Conservation (phyloP, 2,113 vertebrate genomes). For the Hucho hucho region DNA sequence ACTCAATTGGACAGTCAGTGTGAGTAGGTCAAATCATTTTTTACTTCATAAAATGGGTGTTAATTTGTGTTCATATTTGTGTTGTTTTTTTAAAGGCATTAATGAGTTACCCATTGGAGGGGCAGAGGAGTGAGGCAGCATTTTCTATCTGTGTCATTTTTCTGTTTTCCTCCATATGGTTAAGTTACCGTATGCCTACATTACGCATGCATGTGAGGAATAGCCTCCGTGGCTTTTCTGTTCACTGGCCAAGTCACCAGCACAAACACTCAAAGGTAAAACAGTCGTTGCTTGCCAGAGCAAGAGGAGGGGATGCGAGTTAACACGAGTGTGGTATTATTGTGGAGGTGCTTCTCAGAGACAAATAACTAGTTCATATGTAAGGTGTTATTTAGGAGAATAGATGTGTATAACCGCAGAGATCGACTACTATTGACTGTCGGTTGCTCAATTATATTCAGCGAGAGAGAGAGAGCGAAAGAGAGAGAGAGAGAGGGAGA, state of each 20-base stretch:
- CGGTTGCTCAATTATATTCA: neutral
- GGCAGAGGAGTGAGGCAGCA: no score
- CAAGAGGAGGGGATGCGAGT: constrained; percentile 37
- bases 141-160: no score
- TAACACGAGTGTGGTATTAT: constrained; percentile 47
- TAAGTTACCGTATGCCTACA: neutral
- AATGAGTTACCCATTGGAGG: no score
- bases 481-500: no score
- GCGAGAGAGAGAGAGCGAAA: constrained; percentile 13
- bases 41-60: no score
- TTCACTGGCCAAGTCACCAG: constrained; percentile 31
- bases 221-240: neutral
- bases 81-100: no score
- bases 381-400: neutral
- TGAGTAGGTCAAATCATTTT: no score
- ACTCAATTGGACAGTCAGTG: no score
- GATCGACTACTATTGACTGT: neutral
- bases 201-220: neutral
- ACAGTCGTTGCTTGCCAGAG: constrained; percentile 33
- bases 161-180: neutral
- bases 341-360: constrained; percentile 26
- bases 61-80: no score
- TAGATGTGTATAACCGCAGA: neutral
- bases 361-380: constrained; percentile 24
- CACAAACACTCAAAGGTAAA: constrained; percentile 38